Conservation (phyloP, 1,140 invertebrate genomes). For the Dinoponera quadriceps region DNA sequence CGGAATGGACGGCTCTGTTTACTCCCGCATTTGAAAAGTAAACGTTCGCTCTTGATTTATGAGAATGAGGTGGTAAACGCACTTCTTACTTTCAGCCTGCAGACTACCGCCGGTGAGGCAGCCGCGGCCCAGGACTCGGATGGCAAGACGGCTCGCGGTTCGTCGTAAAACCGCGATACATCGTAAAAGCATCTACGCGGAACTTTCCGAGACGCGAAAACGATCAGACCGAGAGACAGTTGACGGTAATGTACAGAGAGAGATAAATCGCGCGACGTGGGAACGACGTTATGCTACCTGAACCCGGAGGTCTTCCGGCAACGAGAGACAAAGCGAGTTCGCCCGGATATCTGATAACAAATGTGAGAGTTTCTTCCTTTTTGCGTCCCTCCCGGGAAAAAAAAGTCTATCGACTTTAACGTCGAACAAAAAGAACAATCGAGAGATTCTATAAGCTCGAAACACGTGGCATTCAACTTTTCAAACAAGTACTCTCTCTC, state of each 20-base stretch:
- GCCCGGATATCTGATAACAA: slow-evolving; percentile 29
- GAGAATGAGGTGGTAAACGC: background rate
- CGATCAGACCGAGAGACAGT: slow-evolving; percentile 13
- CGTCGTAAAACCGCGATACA: slow-evolving; percentile 31
- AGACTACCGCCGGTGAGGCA: slow-evolving; percentile 10
- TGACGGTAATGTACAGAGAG: slow-evolving; percentile 2
- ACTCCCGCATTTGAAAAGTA: no score
- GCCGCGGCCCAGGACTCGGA: background rate
- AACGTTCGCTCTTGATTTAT: background rate
- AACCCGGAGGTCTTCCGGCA: background rate
- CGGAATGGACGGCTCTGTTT: no score
- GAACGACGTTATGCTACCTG: slow-evolving; percentile 30
- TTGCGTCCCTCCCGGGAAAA: background rate
- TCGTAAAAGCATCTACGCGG: slow-evolving; percentile 52
- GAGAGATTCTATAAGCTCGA: no score
- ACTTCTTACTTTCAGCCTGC: slow-evolving; percentile 26
- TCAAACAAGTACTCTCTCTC: no score
- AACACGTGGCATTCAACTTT: no score
- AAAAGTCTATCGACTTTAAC: slow-evolving; percentile 4
- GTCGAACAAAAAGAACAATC: no score
- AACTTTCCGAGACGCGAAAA: slow-evolving; percentile 28
- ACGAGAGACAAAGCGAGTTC: background rate
- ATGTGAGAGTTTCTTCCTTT: slow-evolving; percentile 9
- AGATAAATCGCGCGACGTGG: slow-evolving; percentile 5
- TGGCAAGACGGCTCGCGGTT: slow-evolving; percentile 1